A percentile compares a stretch with the other conserved stretches of the same genome.
Evolutionary conservation across 2,888 invertebrate species (phyloP).

Genomic region (Parelbella ahira): DNA sequence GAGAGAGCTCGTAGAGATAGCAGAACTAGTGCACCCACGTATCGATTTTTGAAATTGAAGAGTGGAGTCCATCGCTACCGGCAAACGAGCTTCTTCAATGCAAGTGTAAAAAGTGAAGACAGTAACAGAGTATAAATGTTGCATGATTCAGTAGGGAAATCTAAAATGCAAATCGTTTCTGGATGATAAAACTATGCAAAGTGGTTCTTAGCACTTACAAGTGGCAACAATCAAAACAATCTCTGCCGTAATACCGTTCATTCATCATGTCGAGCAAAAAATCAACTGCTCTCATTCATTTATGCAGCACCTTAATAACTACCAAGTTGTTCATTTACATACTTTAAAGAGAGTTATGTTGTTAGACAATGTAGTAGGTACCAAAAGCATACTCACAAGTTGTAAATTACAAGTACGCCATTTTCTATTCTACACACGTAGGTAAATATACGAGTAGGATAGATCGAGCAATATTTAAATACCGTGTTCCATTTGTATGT

Average conservation of each 20-base stretch:
- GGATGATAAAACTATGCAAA: slow-evolving; percentile 9
- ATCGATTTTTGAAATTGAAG: slow-evolving; percentile 9
- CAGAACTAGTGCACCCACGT: neutral
- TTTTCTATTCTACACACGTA: too few species aligned
- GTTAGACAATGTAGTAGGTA: too few species aligned
- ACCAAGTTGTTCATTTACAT: too few species aligned
- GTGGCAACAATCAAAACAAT: too few species aligned
- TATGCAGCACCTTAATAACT: too few species aligned
- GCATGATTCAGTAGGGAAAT: slow-evolving; percentile 1
- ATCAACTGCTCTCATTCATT: too few species aligned
- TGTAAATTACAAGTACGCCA: too few species aligned
- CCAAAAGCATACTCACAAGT: too few species aligned
- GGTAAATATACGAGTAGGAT: too few species aligned
- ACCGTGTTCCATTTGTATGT: slow-evolving; percentile 1
- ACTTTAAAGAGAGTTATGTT: too few species aligned
- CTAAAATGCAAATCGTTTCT: slow-evolving; percentile 5
- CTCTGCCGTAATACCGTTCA: neutral
- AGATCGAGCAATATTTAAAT: too few species aligned
- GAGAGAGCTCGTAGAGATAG: neutral
- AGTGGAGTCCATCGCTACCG: neutral
- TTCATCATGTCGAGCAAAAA: too few species aligned
- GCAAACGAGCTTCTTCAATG: neutral
- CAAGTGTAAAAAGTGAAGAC: slow-evolving; percentile 3
- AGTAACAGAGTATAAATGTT: slow-evolving; percentile 6
- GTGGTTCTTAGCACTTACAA: slow-evolving; percentile 2